Evolutionary conservation across 2,797 vertebrate species (phyloP).

Genomic region (Taenioides sp.): DNA sequence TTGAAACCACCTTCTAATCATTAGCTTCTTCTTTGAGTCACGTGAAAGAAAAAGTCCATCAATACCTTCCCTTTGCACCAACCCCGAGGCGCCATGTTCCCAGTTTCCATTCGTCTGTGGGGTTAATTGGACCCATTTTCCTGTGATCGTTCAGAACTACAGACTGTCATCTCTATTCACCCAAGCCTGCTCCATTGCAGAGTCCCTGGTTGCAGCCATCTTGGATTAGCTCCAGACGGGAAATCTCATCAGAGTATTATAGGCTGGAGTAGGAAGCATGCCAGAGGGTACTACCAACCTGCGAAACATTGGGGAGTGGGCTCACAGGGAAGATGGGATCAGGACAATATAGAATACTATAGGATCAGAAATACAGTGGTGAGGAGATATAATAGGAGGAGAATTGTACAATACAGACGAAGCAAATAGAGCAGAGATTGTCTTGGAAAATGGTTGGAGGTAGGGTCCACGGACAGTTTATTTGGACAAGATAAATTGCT

Average conservation of each 20-base stretch:
- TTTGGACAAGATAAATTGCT: background rate
- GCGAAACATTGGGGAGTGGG: constrained; percentile 25
- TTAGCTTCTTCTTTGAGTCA: background rate
- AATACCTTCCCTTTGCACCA: background rate
- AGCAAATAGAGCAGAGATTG: background rate
- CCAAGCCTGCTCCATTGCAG: constrained; percentile 14
- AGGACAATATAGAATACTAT: constrained; percentile 25
- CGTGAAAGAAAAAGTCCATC: background rate
- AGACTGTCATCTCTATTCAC: constrained; percentile 38
- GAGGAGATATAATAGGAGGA: background rate
- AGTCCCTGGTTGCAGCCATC: constrained; percentile 32
- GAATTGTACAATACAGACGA: background rate
- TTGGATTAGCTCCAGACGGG: constrained; percentile 33
- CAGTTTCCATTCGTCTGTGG: background rate
- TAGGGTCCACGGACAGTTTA: background rate
- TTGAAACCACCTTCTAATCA: background rate
- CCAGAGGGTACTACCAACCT: constrained; percentile 19
- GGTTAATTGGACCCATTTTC: constrained; percentile 7
- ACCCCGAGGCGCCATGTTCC: background rate
- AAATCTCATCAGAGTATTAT: constrained; percentile 43
- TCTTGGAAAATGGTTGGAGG: background rate
- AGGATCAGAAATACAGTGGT: constrained; percentile 5
- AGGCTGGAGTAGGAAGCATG: constrained; percentile 31
- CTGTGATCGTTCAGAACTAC: constrained; percentile 17
- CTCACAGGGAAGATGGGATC: constrained; percentile 7